Conservation (phyloP, 2,797 vertebrate genomes). For the Centroberyx gerrardi region DNA sequence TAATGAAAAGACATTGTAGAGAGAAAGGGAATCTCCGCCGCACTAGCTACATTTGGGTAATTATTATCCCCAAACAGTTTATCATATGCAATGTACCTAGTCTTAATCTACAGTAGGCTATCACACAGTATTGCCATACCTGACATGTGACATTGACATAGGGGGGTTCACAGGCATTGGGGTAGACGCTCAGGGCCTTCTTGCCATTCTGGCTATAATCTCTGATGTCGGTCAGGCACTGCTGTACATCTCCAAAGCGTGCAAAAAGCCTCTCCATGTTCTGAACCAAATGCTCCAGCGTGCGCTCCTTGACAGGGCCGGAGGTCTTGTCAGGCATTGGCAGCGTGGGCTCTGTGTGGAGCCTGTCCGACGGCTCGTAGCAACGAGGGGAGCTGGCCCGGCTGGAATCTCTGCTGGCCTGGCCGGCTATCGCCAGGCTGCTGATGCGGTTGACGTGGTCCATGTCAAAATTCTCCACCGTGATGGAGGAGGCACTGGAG, state of each 20-base stretch:
- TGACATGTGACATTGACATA: slow-evolving; percentile 93
- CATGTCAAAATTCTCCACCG: slow-evolving; percentile 81
- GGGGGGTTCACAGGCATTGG: slow-evolving; percentile 86
- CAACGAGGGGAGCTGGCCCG: slow-evolving; percentile 83
- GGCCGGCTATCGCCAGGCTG: slow-evolving; percentile 71
- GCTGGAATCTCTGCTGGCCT: slow-evolving; percentile 82
- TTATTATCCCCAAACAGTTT: not conserved
- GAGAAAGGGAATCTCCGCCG: not conserved
- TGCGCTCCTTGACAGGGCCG: slow-evolving; percentile 24
- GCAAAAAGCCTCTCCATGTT: slow-evolving; percentile 88
- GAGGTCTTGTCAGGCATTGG: slow-evolving; percentile 62
- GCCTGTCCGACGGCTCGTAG: slow-evolving; percentile 65
- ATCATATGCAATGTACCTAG: not conserved
- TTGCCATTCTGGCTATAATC: slow-evolving; percentile 87
- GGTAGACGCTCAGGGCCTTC: slow-evolving; percentile 83
- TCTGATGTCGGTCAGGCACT: slow-evolving; percentile 86
- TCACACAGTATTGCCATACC: slow-evolving; percentile 82
- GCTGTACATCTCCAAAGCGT: slow-evolving; percentile 88
- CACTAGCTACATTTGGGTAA: not conserved
- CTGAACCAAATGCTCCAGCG: slow-evolving; percentile 77
- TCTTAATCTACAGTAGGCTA: not conserved
- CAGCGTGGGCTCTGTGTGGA: slow-evolving; percentile 62
- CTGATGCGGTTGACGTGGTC: slow-evolving; percentile 79
- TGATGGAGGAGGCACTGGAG: slow-evolving; percentile 79
- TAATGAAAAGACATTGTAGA: not conserved